Conservation (phyloP, 2,797 vertebrate species). For the Eidolon dupreanum region DNA sequence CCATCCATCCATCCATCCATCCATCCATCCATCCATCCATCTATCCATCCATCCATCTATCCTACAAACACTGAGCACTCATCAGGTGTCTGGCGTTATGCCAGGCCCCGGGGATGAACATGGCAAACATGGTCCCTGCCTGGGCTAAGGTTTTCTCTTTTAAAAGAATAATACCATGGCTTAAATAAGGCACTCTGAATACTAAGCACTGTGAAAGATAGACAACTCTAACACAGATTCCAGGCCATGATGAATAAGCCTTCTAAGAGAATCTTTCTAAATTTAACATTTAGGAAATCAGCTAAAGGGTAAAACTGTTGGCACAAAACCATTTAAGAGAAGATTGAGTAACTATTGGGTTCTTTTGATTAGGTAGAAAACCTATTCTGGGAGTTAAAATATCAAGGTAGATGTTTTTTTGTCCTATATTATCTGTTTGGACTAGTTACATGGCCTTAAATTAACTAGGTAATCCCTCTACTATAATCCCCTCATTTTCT, state of each 20-base stretch:
- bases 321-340: conserved; percentile 47
- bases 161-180: not conserved
- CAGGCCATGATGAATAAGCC: not conserved
- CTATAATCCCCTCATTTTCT: not conserved
- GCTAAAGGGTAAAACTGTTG: conserved; percentile 46
- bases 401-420: conserved; percentile 29
- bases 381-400: conserved; percentile 26
- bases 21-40: not conserved
- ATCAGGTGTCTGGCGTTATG: not conserved
- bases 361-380: conserved; percentile 59
- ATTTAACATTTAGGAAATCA: conserved; percentile 50
- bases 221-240: not conserved
- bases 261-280: conserved; percentile 35
- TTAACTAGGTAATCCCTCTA: conserved; percentile 14
- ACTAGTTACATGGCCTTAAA: not conserved
- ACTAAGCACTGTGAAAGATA: not conserved
- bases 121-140: not conserved
- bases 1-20: not conserved
- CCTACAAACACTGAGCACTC: not conserved
- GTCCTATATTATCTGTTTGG: conserved; percentile 8
- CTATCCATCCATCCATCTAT: not conserved
- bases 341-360: conserved; percentile 23
- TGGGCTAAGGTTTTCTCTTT: not conserved
- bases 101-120: not conserved
- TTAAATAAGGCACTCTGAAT: not conserved